A percentile compares a stretch with the other conserved stretches of the same genome.
Evolutionary conservation across 1,140 invertebrate species (phyloP).

Genomic region (Zelostemma sp.): DNA sequence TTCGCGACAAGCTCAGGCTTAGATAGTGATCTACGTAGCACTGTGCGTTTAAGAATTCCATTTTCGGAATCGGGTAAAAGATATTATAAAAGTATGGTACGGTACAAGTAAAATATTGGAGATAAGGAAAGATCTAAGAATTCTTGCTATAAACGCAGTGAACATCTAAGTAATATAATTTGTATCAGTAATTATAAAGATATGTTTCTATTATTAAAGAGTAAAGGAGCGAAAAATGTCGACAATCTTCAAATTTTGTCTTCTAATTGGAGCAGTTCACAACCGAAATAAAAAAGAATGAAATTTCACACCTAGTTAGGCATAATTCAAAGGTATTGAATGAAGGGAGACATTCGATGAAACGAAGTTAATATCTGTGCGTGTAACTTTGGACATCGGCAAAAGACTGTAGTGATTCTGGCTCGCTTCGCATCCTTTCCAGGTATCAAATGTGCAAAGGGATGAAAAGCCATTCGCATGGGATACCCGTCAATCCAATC

Average conservation of each 20-base stretch:
- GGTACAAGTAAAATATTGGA: no score
- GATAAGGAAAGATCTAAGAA: no score
- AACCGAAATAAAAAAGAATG: not conserved
- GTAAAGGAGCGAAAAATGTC: not conserved
- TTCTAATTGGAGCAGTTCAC: not conserved
- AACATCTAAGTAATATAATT: no score
- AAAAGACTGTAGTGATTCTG: slow-evolving; percentile 15
- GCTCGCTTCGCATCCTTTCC: slow-evolving; percentile 17
- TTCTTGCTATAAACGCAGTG: no score
- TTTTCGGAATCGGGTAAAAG: no score
- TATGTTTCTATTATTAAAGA: no score
- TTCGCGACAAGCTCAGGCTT: not conserved
- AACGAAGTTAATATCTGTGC: not conserved
- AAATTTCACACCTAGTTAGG: not conserved
- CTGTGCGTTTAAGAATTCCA: no score
- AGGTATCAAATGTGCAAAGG: slow-evolving; percentile 29
- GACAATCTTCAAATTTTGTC: not conserved
- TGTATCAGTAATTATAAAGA: no score
- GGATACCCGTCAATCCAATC: slow-evolving; percentile 23
- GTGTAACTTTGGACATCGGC: slow-evolving; percentile 11
- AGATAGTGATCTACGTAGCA: not conserved
- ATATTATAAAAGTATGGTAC: no score
- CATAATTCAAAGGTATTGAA: not conserved
- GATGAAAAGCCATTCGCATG: slow-evolving; percentile 31
- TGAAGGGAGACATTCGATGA: not conserved